These are phyloP conservation scores for Proctacanthus coquilletti DNA, from an alignment of 1,140 invertebrate species.

Conservation along the genomic window DNA sequence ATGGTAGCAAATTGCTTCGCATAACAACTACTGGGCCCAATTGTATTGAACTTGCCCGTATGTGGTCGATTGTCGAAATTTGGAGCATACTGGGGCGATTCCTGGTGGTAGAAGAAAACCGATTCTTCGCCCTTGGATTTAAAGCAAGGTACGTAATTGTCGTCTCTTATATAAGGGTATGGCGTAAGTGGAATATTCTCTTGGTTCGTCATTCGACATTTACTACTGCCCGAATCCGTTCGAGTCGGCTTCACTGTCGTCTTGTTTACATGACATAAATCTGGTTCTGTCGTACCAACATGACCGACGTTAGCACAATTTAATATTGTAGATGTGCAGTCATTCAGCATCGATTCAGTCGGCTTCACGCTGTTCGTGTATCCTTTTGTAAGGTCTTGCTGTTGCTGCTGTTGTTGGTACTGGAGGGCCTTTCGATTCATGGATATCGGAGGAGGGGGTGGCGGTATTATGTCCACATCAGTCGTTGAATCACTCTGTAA, in stretches of 20 bases:
- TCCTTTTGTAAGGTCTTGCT: slow-evolving; percentile 9
- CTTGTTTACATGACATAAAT: slow-evolving; percentile 15
- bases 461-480: slow-evolving; percentile 26
- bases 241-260: background rate
- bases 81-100: slow-evolving; percentile 6
- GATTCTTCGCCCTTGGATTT: background rate
- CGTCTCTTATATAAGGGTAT: background rate
- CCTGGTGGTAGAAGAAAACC: slow-evolving; percentile 7
- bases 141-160: background rate
- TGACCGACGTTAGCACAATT: slow-evolving; percentile 16
- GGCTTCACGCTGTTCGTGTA: background rate
- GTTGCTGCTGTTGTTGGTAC: slow-evolving; percentile 20
- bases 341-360: slow-evolving; percentile 13
- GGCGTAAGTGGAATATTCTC: slow-evolving; percentile 1
- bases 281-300: slow-evolving; percentile 11
- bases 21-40: slow-evolving; percentile 27
- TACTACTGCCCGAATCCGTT: background rate
- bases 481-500: slow-evolving; percentile 23
- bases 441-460: slow-evolving; percentile 22
- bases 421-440: slow-evolving; percentile 25
- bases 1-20: slow-evolving; percentile 19
- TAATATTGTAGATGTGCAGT: slow-evolving; percentile 21
- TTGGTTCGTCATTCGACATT: background rate
- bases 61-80: slow-evolving; percentile 7
- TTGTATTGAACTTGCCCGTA: slow-evolving; percentile 24